Percentiles rank a stretch among this genome's conserved stretches.
These are phyloP conservation scores for Dasyprocta punctata DNA, from an alignment of 2,113 vertebrate genomes.

Conservation along the genomic window DNA sequence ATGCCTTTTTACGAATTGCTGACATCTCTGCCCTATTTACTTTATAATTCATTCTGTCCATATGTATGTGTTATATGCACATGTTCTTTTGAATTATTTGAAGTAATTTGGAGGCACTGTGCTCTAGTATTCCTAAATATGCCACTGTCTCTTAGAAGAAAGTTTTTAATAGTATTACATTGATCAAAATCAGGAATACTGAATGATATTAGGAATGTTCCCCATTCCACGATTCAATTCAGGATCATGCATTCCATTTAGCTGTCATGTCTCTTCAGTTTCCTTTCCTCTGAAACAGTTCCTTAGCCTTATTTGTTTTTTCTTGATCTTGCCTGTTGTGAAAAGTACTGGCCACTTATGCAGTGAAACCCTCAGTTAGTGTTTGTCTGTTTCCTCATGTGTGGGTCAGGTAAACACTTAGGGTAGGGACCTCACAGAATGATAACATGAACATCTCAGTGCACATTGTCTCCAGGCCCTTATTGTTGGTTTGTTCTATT, in stretches of 20 bases:
- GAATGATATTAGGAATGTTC: neutral
- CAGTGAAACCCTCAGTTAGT: neutral
- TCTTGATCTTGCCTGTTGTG: neutral
- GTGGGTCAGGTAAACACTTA: neutral
- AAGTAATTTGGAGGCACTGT: neutral
- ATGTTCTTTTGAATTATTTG: neutral
- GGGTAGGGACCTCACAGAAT: neutral
- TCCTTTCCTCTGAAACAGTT: neutral
- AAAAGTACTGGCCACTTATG: neutral
- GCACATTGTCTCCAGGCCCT: fast-evolving
- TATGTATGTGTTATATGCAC: neutral
- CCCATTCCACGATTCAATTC: neutral
- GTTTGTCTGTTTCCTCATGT: neutral
- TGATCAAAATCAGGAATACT: neutral
- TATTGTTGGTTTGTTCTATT: neutral
- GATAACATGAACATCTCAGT: neutral
- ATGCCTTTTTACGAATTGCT: neutral
- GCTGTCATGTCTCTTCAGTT: neutral
- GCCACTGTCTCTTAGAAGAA: neutral
- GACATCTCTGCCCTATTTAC: neutral
- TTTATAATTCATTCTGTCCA: neutral
- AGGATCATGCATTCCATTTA: neutral
- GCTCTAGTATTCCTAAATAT: neutral
- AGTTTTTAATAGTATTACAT: neutral
- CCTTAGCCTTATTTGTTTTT: neutral